Conservation (phyloP, 2,888 invertebrate species). For the Eilema depressum region DNA sequence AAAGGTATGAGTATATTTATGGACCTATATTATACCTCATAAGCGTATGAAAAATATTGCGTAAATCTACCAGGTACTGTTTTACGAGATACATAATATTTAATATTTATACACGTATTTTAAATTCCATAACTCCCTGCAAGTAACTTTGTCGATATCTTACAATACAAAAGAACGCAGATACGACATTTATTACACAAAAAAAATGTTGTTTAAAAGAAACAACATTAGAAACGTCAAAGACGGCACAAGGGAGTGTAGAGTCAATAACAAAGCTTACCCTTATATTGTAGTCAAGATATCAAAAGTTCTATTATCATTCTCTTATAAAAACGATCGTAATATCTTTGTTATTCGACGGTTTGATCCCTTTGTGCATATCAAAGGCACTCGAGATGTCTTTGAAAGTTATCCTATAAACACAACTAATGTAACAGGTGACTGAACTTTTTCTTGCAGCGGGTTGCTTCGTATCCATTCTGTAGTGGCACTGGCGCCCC, state of each 20-base stretch:
- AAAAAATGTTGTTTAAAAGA: conserved; percentile 1
- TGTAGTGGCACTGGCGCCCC: not conserved
- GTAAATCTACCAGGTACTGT: too few relatives aligned
- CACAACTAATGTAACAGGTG: conserved; percentile 47
- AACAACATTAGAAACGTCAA: not conserved
- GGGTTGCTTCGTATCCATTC: not conserved
- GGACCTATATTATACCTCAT: too few relatives aligned
- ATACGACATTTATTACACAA: not conserved
- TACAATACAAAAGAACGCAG: not conserved
- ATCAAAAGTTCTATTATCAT: conserved; percentile 9
- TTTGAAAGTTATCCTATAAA: conserved; percentile 45
- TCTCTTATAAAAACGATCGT: not conserved
- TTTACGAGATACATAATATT: not conserved
- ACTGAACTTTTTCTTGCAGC: conserved; percentile 19
- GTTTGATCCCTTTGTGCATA: conserved; percentile 36
- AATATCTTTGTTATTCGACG: conserved; percentile 20
- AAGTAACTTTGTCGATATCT: not conserved
- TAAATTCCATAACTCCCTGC: not conserved
- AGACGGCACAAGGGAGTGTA: not conserved
- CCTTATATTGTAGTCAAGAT: not conserved
- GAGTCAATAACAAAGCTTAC: conserved; percentile 1
- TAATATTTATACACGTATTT: not conserved
- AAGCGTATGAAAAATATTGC: too few relatives aligned
- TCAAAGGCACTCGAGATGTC: conserved; percentile 27
- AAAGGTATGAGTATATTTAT: too few relatives aligned